Evolutionary conservation across 2,888 invertebrate genomes (phyloP).

Genomic region (Lordiphosa fenestrarum): DNA sequence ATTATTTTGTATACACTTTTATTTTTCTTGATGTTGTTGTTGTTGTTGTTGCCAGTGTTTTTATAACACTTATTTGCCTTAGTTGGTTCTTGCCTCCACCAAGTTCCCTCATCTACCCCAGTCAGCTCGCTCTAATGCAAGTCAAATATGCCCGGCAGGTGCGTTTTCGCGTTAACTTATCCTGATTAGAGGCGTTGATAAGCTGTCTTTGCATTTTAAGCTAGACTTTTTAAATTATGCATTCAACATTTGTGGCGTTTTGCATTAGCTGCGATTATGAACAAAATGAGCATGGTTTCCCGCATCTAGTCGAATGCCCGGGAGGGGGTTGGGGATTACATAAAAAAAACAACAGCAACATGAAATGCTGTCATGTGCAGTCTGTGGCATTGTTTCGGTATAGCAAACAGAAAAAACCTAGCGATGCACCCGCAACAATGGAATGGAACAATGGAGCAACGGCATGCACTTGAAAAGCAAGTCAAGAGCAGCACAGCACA

Average conservation of each 20-base stretch:
- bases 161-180: slow-evolving; percentile 26
- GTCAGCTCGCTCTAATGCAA: slow-evolving; percentile 21
- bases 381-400: slow-evolving; percentile 49
- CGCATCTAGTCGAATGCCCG: too few relatives aligned
- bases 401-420: slow-evolving; percentile 14
- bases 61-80: slow-evolving; percentile 47
- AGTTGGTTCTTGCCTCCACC: slow-evolving; percentile 15
- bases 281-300: slow-evolving; percentile 27
- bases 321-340: slow-evolving; percentile 16
- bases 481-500: slow-evolving; percentile 46
- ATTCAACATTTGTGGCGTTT: slow-evolving; percentile 40
- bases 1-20: slow-evolving; percentile 67
- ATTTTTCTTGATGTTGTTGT: slow-evolving; percentile 25
- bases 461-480: slow-evolving; percentile 62
- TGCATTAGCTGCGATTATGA: slow-evolving; percentile 53
- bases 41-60: slow-evolving; percentile 18
- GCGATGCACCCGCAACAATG: slow-evolving; percentile 18
- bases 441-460: slow-evolving; percentile 26
- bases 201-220: slow-evolving; percentile 35
- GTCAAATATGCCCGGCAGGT: slow-evolving; percentile 41
- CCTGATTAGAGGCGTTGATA: slow-evolving; percentile 63
- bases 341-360: slow-evolving; percentile 30
- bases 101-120: background rate
- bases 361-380: slow-evolving; percentile 62
- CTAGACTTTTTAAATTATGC: slow-evolving; percentile 48